These are phyloP conservation scores for Pimephales promelas DNA, from an alignment of 2,113 vertebrate species.

Conservation along the genomic window DNA sequence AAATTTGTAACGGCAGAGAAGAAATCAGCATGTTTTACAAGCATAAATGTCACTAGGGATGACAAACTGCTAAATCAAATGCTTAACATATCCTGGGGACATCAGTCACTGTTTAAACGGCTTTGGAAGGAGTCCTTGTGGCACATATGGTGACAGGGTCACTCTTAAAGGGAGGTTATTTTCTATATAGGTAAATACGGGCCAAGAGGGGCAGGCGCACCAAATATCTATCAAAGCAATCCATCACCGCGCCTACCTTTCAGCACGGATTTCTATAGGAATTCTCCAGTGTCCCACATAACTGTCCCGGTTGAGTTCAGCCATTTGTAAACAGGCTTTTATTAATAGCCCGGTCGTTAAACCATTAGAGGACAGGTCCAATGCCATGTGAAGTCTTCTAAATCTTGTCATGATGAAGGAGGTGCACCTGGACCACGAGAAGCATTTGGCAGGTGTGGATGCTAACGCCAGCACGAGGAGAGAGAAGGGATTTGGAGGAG, in stretches of 20 bases:
- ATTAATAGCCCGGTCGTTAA: conserved; percentile 69
- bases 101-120: conserved; percentile 54
- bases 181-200: conserved; percentile 21
- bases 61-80: conserved; percentile 28
- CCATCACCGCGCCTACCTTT: conserved; percentile 28
- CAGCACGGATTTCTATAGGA: conserved; percentile 4
- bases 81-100: conserved; percentile 11
- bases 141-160: conserved; percentile 37
- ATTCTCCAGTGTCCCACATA: conserved; percentile 8
- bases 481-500: conserved; percentile 14
- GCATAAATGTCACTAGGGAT: neutral
- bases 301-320: neutral
- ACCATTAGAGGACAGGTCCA: conserved; percentile 68
- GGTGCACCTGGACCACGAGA: conserved; percentile 27
- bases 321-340: conserved; percentile 40
- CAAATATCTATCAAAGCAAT: conserved; percentile 11
- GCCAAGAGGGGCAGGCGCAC: neutral
- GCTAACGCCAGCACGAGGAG: neutral
- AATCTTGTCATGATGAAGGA: conserved; percentile 52
- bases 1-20: neutral
- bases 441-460: conserved; percentile 13
- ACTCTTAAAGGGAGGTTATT: neutral
- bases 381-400: conserved; percentile 50
- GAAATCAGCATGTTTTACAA: neutral
- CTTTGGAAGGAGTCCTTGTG: conserved; percentile 61